A percentile compares a stretch with the other conserved stretches of the same genome.
Evolutionary conservation across 2,113 vertebrate genomes (phyloP).

Genomic region (Fregata magnificens): DNA sequence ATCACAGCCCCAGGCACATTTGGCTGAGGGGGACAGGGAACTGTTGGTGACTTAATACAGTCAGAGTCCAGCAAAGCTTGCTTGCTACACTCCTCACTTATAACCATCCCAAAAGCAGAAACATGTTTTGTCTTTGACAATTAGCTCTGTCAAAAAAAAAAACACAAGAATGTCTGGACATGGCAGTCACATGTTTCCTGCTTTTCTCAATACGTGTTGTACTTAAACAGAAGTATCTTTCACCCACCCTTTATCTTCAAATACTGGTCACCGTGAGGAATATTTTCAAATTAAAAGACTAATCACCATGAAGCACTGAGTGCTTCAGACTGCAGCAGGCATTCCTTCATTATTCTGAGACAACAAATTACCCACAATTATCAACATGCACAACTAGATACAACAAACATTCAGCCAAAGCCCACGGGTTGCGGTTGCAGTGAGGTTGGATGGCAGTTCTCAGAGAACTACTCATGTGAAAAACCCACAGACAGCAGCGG

Average conservation of each 20-base stretch:
- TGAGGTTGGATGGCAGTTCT: neutral
- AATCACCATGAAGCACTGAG: neutral
- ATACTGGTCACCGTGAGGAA: neutral
- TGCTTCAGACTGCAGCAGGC: constrained; percentile 6
- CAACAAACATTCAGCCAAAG: constrained; percentile 33
- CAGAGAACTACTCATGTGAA: constrained; percentile 4
- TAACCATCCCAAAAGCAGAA: neutral
- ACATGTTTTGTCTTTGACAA: neutral
- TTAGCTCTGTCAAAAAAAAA: neutral
- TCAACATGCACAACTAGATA: constrained; percentile 24
- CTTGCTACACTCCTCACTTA: neutral
- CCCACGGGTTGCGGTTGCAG: neutral
- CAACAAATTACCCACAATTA: constrained; percentile 53
- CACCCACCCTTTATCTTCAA: neutral
- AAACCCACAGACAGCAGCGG: neutral
- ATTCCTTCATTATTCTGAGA: constrained; percentile 17
- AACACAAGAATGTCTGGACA: neutral
- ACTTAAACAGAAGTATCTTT: neutral
- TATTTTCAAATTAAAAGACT: neutral
- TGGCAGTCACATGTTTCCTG: neutral
- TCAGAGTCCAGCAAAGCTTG: neutral
- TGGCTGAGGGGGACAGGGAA: neutral
- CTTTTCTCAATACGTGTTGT: neutral
- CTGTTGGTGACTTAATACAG: neutral
- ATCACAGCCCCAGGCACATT: neutral